Conservation (phyloP, 2,797 vertebrate genomes). For the Telmatherina bonti region DNA sequence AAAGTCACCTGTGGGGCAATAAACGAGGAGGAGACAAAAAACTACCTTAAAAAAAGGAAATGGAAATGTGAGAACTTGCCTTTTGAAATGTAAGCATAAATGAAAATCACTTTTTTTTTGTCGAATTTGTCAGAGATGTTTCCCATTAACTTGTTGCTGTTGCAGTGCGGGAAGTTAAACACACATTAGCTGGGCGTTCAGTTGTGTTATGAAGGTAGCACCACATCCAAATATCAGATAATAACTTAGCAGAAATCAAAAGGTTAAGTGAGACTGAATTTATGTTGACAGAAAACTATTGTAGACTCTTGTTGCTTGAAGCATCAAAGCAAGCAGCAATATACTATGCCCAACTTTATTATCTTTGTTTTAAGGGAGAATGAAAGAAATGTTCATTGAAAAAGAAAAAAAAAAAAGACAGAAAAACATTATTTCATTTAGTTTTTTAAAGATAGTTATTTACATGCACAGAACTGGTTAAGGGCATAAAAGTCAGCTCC, state of each 20-base stretch:
- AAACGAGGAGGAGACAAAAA: too few relatives aligned
- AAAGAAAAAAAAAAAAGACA: too few relatives aligned
- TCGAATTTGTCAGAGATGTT: not conserved
- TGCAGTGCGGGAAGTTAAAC: not conserved
- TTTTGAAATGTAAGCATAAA: too few relatives aligned
- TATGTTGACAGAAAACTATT: slow-evolving; percentile 29
- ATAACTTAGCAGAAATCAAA: not conserved
- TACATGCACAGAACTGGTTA: slow-evolving; percentile 48
- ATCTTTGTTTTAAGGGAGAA: not conserved
- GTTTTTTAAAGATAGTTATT: slow-evolving; percentile 39
- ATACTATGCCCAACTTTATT: not conserved
- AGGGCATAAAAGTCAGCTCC: slow-evolving; percentile 35
- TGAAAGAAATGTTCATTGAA: too few relatives aligned
- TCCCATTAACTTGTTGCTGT: slow-evolving; percentile 5
- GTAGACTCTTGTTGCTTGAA: slow-evolving; percentile 11
- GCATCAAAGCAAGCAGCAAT: slow-evolving; percentile 2
- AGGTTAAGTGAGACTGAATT: slow-evolving; percentile 4
- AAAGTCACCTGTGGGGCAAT: too few relatives aligned
- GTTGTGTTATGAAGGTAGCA: slow-evolving; percentile 24
- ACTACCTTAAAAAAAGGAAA: too few relatives aligned
- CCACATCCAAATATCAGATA: slow-evolving; percentile 14
- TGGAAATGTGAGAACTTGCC: too few relatives aligned
- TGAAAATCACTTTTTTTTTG: not conserved
- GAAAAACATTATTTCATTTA: not conserved
- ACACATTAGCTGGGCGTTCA: slow-evolving; percentile 3